A percentile compares a stretch with the other conserved stretches of the same genome.
Conservation (phyloP, 1,140 invertebrate species). For the Acyrthosiphon pisum region DNA sequence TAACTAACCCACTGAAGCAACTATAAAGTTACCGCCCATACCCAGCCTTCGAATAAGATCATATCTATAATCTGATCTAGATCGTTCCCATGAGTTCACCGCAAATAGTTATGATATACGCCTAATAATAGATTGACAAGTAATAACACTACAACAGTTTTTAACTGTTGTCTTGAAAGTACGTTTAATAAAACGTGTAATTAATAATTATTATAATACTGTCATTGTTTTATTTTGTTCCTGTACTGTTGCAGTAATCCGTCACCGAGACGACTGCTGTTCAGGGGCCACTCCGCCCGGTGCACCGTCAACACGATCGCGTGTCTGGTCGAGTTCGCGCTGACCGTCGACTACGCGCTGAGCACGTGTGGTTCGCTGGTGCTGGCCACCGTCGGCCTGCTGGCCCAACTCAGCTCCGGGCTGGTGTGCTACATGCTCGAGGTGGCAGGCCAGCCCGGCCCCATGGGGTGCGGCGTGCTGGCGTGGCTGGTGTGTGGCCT, state of each 20-base stretch:
- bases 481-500: constrained; percentile 46
- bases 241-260: neutral
- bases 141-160: neutral
- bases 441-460: neutral
- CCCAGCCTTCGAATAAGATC: too few species aligned
- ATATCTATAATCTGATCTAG: too few species aligned
- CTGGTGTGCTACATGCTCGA: constrained; percentile 40
- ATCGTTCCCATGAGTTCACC: too few species aligned
- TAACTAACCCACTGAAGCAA: too few species aligned
- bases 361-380: constrained; percentile 34
- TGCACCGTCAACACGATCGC: constrained; percentile 38
- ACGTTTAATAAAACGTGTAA: neutral
- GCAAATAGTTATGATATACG: too few species aligned
- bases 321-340: constrained; percentile 19
- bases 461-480: constrained; percentile 27
- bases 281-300: constrained; percentile 14
- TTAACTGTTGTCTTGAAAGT: neutral
- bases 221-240: neutral
- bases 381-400: constrained; percentile 4
- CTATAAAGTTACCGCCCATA: too few species aligned
- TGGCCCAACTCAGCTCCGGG: constrained; percentile 47
- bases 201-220: neutral
- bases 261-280: constrained; percentile 11
- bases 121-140: neutral
- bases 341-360: constrained; percentile 14